Percentiles rank a stretch among this genome's conserved stretches.
Evolutionary conservation across 2,113 vertebrate genomes (phyloP).

Genomic region (Aphelocoma coerulescens): DNA sequence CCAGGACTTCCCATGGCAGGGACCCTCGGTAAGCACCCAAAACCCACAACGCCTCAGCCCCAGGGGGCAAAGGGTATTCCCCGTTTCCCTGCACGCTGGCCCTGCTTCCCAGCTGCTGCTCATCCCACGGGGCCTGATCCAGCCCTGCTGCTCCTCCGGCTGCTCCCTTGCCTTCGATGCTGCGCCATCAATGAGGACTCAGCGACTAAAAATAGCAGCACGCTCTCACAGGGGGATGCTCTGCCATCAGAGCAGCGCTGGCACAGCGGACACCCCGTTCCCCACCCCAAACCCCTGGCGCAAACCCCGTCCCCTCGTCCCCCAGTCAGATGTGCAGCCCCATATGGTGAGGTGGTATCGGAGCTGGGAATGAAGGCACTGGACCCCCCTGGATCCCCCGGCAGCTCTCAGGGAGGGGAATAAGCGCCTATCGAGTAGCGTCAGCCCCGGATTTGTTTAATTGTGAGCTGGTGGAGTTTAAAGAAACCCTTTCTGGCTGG

Average conservation of each 20-base stretch:
- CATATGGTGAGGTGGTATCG: fast-evolving
- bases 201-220: constrained; percentile 33
- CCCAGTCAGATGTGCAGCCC: background rate
- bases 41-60: fast-evolving
- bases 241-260: background rate
- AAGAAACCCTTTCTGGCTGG: constrained; percentile 74
- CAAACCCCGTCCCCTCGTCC: background rate
- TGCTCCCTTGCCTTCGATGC: constrained; percentile 6
- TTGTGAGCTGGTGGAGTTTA: constrained; percentile 74
- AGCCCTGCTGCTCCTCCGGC: constrained; percentile 11
- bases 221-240: background rate
- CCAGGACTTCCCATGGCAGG: background rate
- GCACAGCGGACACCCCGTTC: background rate
- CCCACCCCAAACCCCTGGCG: background rate
- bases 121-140: background rate
- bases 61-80: background rate
- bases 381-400: background rate
- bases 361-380: background rate
- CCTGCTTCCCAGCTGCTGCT: constrained; percentile 42
- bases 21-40: background rate
- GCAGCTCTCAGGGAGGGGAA: constrained; percentile 32
- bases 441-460: constrained; percentile 73
- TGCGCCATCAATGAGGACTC: constrained; percentile 25
- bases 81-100: background rate
- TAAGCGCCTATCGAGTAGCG: constrained; percentile 35